Conservation (phyloP, 2,797 vertebrate genomes). For the Acropternis orthonyx region DNA sequence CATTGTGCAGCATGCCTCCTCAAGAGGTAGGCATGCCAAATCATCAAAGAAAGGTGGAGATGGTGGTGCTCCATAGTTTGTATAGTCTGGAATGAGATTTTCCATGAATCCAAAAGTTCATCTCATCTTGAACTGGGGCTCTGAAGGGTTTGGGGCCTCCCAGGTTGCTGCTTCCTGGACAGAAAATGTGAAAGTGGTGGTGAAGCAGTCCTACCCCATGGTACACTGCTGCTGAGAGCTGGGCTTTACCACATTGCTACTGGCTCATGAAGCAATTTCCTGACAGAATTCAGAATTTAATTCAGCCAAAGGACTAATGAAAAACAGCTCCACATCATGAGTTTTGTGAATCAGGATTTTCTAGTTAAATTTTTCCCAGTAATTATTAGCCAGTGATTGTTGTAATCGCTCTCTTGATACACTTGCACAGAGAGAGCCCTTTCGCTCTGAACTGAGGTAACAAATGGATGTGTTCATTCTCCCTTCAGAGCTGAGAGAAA, state of each 20-base stretch:
- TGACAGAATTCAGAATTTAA: neutral
- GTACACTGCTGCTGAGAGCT: neutral
- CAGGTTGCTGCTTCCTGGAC: neutral
- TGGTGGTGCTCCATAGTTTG: neutral
- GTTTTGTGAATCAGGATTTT: neutral
- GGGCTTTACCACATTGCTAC: fast-evolving
- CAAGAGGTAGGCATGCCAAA: neutral
- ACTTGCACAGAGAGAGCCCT: neutral
- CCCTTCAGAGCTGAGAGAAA: neutral
- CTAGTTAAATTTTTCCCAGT: neutral
- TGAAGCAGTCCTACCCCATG: neutral
- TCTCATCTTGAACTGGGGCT: neutral
- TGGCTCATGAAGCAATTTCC: fast-evolving
- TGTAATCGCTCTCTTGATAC: neutral
- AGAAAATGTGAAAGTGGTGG: neutral
- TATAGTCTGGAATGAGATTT: neutral
- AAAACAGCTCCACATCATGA: neutral
- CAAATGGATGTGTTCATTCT: neutral
- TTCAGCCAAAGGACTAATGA: neutral
- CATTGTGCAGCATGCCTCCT: neutral
- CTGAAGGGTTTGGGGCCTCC: neutral
- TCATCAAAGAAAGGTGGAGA: neutral
- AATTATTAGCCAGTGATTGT: neutral
- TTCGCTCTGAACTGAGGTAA: neutral
- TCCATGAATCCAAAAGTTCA: neutral